Evolutionary conservation across 2,888 invertebrate species (phyloP).

Genomic region (Hololepta plana): DNA sequence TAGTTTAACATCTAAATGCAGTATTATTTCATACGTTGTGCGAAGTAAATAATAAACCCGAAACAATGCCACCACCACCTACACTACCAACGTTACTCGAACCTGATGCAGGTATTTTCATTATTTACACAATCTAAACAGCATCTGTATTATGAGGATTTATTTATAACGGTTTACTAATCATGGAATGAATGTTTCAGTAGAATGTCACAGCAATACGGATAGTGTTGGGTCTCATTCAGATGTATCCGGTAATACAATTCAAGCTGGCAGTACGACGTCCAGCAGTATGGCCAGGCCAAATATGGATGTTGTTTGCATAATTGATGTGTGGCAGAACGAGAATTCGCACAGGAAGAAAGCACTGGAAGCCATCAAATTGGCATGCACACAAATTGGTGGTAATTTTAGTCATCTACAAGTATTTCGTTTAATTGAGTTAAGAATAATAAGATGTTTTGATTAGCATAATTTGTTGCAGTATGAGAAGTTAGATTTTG

Average conservation of each 20-base stretch:
- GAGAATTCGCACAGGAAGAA: slow-evolving; percentile 61
- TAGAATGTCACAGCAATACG: slow-evolving; percentile 30
- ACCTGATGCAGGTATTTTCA: slow-evolving; percentile 13
- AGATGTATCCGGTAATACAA: slow-evolving; percentile 35
- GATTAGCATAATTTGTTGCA: slow-evolving; percentile 26
- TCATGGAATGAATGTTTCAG: no score
- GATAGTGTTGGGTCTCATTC: slow-evolving; percentile 44
- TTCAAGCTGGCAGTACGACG: slow-evolving; percentile 19
- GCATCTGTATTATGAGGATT: no score
- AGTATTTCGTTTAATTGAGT: slow-evolving; percentile 30
- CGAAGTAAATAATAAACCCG: no score
- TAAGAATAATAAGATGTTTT: slow-evolving; percentile 5
- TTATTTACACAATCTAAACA: no score
- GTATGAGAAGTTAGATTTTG: slow-evolving; percentile 96
- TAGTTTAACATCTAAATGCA: no score
- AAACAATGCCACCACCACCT: slow-evolving; percentile 11
- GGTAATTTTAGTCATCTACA: slow-evolving; percentile 71
- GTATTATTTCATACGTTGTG: no score
- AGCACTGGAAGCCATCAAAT: slow-evolving; percentile 69
- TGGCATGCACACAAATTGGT: slow-evolving; percentile 60
- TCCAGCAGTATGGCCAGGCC: slow-evolving; percentile 29
- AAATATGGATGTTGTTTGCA: slow-evolving; percentile 77
- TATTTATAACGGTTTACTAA: no score
- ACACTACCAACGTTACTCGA: slow-evolving; percentile 11
- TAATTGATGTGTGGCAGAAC: slow-evolving; percentile 52